phyloP scores from a whole-genome alignment of 35 echinoderm and acorn worm species.

The Strongylocentrotus purpuratus region DNA sequence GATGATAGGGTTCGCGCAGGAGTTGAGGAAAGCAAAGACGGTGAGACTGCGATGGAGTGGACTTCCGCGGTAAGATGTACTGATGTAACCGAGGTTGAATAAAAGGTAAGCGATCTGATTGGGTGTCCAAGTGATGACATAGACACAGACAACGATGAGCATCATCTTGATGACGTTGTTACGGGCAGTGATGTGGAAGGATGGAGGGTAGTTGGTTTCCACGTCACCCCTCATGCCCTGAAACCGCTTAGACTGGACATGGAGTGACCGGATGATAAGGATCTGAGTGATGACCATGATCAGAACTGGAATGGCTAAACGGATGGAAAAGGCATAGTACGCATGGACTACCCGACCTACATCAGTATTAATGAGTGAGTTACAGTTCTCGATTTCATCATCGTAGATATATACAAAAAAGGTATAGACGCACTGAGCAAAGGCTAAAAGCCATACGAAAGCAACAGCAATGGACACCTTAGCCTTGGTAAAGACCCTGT shows the following conservation, averaged over 20 bases:
- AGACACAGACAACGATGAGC: slow-evolving; percentile 57
- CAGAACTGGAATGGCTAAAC: slow-evolving; percentile 54
- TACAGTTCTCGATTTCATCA: slow-evolving; percentile 32
- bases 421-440: slow-evolving; percentile 55
- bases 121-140: slow-evolving; percentile 62
- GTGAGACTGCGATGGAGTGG: slow-evolving; percentile 46
- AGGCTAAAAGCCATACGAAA: slow-evolving; percentile 45
- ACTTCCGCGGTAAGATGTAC: background rate
- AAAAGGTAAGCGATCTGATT: slow-evolving; percentile 53
- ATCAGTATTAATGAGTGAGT: background rate
- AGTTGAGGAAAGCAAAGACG: slow-evolving; percentile 62
- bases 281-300: slow-evolving; percentile 60
- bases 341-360: background rate
- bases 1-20: slow-evolving; percentile 74
- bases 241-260: slow-evolving; percentile 30
- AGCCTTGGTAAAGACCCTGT: slow-evolving; percentile 44
- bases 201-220: background rate
- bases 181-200: slow-evolving; percentile 24
- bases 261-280: slow-evolving; percentile 21
- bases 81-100: slow-evolving; percentile 53
- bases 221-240: slow-evolving; percentile 15
- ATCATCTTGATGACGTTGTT: slow-evolving; percentile 70
- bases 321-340: slow-evolving; percentile 44
- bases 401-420: slow-evolving; percentile 35
- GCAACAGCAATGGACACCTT: slow-evolving; percentile 48